Conservation (phyloP, 2,113 vertebrate species). For the Tachysurus vachellii region DNA sequence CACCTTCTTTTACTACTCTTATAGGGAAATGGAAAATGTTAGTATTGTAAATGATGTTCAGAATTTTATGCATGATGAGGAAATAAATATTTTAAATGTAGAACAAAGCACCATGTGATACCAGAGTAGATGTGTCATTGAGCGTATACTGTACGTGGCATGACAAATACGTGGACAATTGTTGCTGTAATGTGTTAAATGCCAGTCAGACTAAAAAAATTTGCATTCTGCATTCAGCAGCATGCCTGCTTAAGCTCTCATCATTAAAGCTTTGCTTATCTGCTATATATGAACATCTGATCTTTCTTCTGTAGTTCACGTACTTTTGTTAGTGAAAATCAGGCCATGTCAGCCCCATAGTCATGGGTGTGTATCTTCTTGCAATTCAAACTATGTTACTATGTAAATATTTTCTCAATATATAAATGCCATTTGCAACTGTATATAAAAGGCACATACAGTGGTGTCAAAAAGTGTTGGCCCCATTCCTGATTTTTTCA, state of each 20-base stretch:
- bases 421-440: background rate
- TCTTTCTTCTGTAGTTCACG: background rate
- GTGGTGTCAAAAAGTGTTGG: background rate
- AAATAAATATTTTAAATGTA: background rate
- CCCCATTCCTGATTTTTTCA: too few species aligned
- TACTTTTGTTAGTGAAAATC: background rate
- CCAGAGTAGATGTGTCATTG: background rate
- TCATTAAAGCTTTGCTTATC: constrained; percentile 13
- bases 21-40: background rate
- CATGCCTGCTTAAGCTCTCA: background rate
- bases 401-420: background rate
- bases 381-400: background rate
- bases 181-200: background rate
- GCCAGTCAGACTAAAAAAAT: constrained; percentile 5
- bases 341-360: background rate
- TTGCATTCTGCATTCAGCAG: background rate
- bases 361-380: background rate
- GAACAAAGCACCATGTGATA: background rate
- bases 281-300: background rate
- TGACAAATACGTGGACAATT: background rate
- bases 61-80: background rate
- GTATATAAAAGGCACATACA: background rate
- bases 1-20: background rate
- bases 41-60: background rate
- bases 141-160: background rate